These are phyloP conservation scores for Rhineura floridana DNA, from an alignment of 2,113 vertebrate species.

Conservation along the genomic window DNA sequence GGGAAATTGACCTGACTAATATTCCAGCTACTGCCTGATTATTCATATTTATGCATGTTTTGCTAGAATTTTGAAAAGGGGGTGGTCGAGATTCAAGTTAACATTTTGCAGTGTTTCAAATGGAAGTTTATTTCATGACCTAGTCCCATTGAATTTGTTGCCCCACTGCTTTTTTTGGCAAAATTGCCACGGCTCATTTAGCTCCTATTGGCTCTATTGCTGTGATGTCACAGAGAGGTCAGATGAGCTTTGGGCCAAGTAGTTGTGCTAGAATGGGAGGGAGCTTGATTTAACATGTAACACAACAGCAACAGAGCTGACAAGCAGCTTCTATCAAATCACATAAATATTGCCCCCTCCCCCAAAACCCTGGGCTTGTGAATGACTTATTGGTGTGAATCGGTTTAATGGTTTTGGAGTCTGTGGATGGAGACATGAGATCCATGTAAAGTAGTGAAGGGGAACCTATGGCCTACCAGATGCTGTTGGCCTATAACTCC, in stretches of 20 bases:
- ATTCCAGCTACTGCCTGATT: neutral
- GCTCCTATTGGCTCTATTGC: neutral
- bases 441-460: neutral
- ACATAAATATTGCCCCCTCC: too few species aligned
- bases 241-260: neutral
- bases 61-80: neutral
- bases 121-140: neutral
- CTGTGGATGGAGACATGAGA: neutral
- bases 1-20: constrained; percentile 11
- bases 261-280: neutral
- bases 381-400: neutral
- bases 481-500: too few species aligned
- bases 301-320: neutral
- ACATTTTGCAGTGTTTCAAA: neutral
- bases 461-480: too few species aligned
- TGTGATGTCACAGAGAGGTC: neutral
- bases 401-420: neutral
- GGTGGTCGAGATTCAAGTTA: neutral
- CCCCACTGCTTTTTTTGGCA: neutral
- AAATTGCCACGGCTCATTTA: neutral
- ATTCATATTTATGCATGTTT: constrained; percentile 2
- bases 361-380: too few species aligned
- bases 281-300: neutral
- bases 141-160: neutral
- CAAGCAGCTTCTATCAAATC: neutral